These are phyloP conservation scores for Corythoichthys intestinalis DNA, from an alignment of 2,113 vertebrate genomes.

Conservation along the genomic window DNA sequence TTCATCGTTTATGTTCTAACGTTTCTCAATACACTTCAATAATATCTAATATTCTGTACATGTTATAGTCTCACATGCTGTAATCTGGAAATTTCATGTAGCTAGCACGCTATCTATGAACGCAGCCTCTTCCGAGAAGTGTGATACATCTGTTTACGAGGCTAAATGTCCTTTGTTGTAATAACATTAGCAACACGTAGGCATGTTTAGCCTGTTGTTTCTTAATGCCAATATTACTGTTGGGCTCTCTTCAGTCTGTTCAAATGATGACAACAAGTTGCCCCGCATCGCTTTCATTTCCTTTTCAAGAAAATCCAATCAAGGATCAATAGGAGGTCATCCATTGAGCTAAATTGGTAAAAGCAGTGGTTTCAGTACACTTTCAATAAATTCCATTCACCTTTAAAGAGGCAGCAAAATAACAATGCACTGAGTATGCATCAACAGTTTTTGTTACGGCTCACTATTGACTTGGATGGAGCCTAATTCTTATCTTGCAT, in stretches of 20 bases:
- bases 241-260: neutral
- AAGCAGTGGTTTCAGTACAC: neutral
- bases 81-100: neutral
- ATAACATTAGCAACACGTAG: neutral
- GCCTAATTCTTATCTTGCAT: constrained; percentile 35
- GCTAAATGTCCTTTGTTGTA: neutral
- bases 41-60: neutral
- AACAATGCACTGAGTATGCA: neutral
- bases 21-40: neutral
- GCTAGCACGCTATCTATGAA: neutral
- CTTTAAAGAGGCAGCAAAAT: neutral
- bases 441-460: constrained; percentile 1
- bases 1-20: neutral
- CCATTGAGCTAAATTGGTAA: neutral
- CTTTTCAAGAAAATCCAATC: neutral
- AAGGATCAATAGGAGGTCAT: neutral
- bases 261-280: neutral
- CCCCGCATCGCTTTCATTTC: neutral
- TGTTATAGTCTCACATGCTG: neutral
- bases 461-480: constrained; percentile 35
- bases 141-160: neutral
- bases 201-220: neutral
- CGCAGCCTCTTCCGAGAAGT: neutral
- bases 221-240: neutral
- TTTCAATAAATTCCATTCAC: neutral